Evolutionary conservation across 2,888 invertebrate species (phyloP).

Genomic region (Eledona agricola): DNA sequence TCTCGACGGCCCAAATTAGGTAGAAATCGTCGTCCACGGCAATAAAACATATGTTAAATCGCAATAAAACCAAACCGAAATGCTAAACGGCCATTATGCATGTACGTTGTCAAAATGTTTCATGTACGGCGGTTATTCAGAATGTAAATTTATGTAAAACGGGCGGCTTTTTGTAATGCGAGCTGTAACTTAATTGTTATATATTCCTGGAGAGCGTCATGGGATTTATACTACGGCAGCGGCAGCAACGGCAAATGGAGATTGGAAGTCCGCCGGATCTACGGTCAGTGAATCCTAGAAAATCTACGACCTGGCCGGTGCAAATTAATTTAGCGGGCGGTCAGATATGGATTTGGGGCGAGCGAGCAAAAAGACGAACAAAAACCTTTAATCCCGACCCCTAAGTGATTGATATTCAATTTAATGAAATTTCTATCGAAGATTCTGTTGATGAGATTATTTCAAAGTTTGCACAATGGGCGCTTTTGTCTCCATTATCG

Average conservation of each 20-base stretch:
- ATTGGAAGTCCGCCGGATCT: conserved; percentile 25
- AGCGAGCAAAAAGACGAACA: conserved; percentile 1
- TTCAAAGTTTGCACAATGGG: conserved; percentile 4
- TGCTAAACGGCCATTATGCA: conserved; percentile 54
- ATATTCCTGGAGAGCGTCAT: conserved; percentile 51
- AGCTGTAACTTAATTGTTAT: conserved; percentile 59
- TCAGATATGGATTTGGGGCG: conserved; percentile 21
- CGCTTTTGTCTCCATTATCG: conserved; percentile 9
- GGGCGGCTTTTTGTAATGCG: conserved; percentile 57
- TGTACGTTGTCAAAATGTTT: conserved; percentile 58
- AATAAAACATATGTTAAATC: conserved; percentile 49
- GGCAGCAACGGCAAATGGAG: conserved; percentile 23
- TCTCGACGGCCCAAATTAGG: conserved; percentile 39
- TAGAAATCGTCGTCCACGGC: conserved; percentile 36
- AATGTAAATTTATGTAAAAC: conserved; percentile 62
- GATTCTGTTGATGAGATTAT: conserved; percentile 7
- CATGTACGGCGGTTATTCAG: conserved; percentile 55
- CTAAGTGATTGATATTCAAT: conserved; percentile 1
- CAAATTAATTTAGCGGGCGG: conserved; percentile 30
- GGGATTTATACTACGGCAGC: conserved; percentile 43
- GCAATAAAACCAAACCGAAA: conserved; percentile 54
- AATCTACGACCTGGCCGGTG: conserved; percentile 29
- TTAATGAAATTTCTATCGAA: conserved; percentile 12
- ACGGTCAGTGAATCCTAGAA: conserved; percentile 27
- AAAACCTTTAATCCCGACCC: conserved; percentile 14